phyloP scores from a whole-genome alignment of 2,888 invertebrate genomes.

The Serripes groenlandicus region DNA sequence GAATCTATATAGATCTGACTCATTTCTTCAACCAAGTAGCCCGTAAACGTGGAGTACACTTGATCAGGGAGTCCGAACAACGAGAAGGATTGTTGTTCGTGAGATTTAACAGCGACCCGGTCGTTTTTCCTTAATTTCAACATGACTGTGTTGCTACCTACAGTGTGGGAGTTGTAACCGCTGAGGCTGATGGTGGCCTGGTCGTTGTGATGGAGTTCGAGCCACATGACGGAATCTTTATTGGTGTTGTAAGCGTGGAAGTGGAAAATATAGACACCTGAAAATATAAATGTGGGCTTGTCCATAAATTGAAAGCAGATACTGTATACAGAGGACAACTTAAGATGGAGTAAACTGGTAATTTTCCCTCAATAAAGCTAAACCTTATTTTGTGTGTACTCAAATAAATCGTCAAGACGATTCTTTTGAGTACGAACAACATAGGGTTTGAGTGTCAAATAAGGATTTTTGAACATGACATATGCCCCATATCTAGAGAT shows the following conservation, averaged over 20 bases:
- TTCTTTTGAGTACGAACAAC: no score
- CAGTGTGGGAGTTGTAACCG: constrained; percentile 68
- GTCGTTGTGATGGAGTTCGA: constrained; percentile 59
- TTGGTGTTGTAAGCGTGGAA: constrained; percentile 64
- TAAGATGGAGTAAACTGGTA: no score
- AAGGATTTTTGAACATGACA: no score
- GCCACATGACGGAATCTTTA: constrained; percentile 65
- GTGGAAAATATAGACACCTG: constrained; percentile 63
- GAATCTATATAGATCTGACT: constrained; percentile 23
- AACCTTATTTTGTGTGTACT: no score
- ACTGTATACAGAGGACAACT: no score
- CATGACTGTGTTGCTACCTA: constrained; percentile 71
- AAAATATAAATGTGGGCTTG: no score
- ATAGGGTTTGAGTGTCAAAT: no score
- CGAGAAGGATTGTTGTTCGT: constrained; percentile 65
- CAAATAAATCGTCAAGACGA: no score
- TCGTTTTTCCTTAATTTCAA: constrained; percentile 56
- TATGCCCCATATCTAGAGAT: no score
- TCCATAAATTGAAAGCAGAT: no score
- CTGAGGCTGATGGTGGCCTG: constrained; percentile 52
- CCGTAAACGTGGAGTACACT: constrained; percentile 70
- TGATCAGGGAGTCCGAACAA: constrained; percentile 69
- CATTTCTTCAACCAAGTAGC: constrained; percentile 47
- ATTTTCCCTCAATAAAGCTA: no score
- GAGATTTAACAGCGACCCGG: constrained; percentile 56